Evolutionary conservation across 2,888 invertebrate species (phyloP).

Genomic region (Luffia ferchaultella): DNA sequence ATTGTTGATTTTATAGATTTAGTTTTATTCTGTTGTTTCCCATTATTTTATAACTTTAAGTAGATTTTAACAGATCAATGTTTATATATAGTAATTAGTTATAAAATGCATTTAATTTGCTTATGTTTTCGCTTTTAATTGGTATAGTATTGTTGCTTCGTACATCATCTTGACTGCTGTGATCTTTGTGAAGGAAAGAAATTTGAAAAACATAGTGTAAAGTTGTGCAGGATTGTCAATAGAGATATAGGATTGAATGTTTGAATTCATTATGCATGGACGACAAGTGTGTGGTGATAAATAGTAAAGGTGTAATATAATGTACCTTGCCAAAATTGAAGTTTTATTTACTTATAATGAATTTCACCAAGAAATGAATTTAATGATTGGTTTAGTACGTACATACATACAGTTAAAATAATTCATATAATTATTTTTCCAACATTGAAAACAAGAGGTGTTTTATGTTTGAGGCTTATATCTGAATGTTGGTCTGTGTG

Average conservation of each 20-base stretch:
- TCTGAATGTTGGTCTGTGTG: too few species aligned
- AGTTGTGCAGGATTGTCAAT: constrained; percentile 6
- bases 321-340: neutral
- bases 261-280: constrained; percentile 4
- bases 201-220: neutral
- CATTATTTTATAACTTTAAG: too few species aligned
- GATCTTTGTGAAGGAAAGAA: neutral
- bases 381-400: too few species aligned
- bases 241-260: constrained; percentile 8
- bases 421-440: too few species aligned
- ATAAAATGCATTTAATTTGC: constrained; percentile 4
- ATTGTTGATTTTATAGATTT: too few species aligned
- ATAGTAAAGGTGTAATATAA: neutral
- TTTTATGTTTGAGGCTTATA: too few species aligned
- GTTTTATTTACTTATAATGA: neutral
- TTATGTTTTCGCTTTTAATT: constrained; percentile 3
- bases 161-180: neutral
- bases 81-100: too few species aligned
- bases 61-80: too few species aligned
- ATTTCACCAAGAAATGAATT: too few species aligned
- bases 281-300: constrained; percentile 3
- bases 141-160: neutral
- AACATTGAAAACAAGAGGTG: too few species aligned
- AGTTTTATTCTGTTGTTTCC: too few species aligned
- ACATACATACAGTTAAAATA: too few species aligned